A percentile compares a stretch with the other conserved stretches of the same genome.
Evolutionary conservation across 37 sponge, comb jelly and placozoan species (phyloP).

Genomic region (Crambe crambe): DNA sequence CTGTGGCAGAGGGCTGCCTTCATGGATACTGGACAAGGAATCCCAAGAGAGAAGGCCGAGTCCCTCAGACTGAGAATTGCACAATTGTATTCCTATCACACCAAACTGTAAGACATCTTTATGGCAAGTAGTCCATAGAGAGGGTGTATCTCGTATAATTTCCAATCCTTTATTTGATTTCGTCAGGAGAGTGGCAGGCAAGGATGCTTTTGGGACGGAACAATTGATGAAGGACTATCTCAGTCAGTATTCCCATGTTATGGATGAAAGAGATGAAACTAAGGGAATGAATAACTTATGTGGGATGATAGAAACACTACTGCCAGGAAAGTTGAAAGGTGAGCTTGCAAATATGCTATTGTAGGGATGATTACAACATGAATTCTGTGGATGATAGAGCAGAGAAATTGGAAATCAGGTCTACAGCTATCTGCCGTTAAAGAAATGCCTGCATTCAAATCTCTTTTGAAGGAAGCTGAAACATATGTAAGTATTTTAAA

Average conservation of each 20-base stretch:
- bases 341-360: background rate
- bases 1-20: constrained; percentile 70
- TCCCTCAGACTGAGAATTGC: constrained; percentile 50
- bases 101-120: constrained; percentile 4
- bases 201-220: background rate
- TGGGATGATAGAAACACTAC: constrained; percentile 1
- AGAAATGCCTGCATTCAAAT: constrained; percentile 32
- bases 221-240: constrained; percentile 15
- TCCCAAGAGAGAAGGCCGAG: constrained; percentile 24
- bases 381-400: constrained; percentile 28
- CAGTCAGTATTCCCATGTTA: constrained; percentile 4
- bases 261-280: constrained; percentile 19
- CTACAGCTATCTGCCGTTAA: constrained; percentile 40
- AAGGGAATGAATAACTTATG: constrained; percentile 31
- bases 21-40: background rate
- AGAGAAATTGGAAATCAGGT: constrained; percentile 53
- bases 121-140: no score
- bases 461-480: constrained; percentile 11
- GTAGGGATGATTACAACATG: background rate
- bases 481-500: background rate
- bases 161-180: no score
- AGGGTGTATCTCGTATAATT: background rate
- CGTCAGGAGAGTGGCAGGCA: constrained; percentile 7
- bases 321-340: constrained; percentile 33
- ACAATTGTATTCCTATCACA: constrained; percentile 19